Evolutionary conservation across 1,140 invertebrate species (phyloP).

Genomic region (Batillaria attramentaria): DNA sequence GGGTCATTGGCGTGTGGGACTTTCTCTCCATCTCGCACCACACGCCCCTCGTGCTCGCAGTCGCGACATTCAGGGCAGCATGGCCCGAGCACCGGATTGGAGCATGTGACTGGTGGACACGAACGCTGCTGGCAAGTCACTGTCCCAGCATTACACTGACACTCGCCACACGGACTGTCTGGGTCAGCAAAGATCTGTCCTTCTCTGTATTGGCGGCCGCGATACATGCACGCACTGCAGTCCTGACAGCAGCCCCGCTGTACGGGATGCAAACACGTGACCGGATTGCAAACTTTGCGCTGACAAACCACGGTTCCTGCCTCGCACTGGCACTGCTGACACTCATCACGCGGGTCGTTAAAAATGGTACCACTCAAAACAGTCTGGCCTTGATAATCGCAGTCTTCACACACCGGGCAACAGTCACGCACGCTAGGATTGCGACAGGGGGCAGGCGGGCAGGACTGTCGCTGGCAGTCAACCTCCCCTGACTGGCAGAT

Average conservation of each 20-base stretch:
- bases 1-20: conserved; percentile 33
- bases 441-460: conserved; percentile 51
- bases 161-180: conserved; percentile 49
- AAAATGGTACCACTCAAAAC: conserved; percentile 24
- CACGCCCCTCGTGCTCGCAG: conserved; percentile 43
- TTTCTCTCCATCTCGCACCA: conserved; percentile 33
- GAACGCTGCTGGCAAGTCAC: conserved; percentile 40
- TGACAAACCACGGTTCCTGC: conserved; percentile 46
- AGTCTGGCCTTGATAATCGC: conserved; percentile 46
- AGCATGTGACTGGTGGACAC: conserved; percentile 52
- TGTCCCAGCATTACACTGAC: conserved; percentile 48
- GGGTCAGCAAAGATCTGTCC: conserved; percentile 37
- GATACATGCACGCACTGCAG: conserved; percentile 56
- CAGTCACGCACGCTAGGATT: conserved; percentile 54
- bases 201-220: conserved; percentile 42
- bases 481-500: conserved; percentile 58
- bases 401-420: conserved; percentile 61
- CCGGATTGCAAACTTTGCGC: conserved; percentile 35
- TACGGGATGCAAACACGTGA: conserved; percentile 50
- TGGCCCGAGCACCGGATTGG: conserved; percentile 51
- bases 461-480: conserved; percentile 49
- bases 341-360: conserved; percentile 41
- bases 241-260: conserved; percentile 54
- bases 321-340: conserved; percentile 46
- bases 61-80: conserved; percentile 61